Evolutionary conservation across 2,888 invertebrate species (phyloP).

Genomic region (Cenopis cana): DNA sequence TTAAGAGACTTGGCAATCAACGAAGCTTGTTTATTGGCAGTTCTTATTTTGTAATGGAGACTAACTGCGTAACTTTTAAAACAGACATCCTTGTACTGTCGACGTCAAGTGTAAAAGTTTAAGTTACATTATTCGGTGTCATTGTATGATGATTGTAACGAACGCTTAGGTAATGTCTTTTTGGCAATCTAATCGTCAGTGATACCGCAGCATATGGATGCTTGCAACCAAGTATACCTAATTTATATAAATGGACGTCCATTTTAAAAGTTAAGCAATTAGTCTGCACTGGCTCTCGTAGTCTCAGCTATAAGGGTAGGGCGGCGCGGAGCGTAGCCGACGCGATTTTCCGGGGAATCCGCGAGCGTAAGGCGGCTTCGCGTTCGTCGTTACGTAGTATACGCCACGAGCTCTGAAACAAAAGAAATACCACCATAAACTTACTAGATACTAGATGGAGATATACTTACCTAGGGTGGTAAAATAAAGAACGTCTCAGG

Average conservation of each 20-base stretch:
- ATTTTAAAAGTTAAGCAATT: background rate
- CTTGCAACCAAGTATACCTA: no score
- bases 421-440: no score
- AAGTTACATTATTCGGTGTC: no score
- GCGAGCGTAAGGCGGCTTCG: constrained; percentile 92
- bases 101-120: no score
- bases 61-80: background rate
- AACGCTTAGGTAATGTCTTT: no score
- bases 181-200: no score
- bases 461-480: no score
- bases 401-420: constrained; percentile 91
- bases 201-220: no score
- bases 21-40: background rate
- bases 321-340: constrained; percentile 65
- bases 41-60: background rate
- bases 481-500: no score
- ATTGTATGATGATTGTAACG: no score
- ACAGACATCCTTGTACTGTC: background rate
- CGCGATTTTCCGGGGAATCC: constrained; percentile 89
- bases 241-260: background rate
- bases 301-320: constrained; percentile 71
- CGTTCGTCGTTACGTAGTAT: constrained; percentile 94
- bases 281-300: constrained; percentile 40
- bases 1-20: background rate
- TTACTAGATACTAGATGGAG: no score